Evolutionary conservation across 2,888 invertebrate species (phyloP).

Genomic region (Drosophila planitibia): DNA sequence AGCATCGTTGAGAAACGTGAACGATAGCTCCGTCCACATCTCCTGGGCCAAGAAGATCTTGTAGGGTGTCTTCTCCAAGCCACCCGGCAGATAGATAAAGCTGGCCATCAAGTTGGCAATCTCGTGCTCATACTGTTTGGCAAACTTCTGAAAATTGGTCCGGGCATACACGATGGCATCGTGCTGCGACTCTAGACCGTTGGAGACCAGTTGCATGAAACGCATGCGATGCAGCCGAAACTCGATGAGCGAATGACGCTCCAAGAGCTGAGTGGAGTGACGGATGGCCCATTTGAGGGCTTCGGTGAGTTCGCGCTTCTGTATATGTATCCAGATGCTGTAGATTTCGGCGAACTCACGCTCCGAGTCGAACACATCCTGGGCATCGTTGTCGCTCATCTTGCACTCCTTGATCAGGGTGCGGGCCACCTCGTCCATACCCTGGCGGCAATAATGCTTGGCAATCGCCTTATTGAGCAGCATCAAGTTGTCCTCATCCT

Average conservation of each 20-base stretch:
- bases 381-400: slow-evolving; percentile 82
- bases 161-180: slow-evolving; percentile 96
- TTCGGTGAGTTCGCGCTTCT: slow-evolving; percentile 92
- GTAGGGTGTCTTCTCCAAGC: slow-evolving; percentile 93
- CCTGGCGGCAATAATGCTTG: slow-evolving; percentile 97
- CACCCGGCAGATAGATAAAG: slow-evolving; percentile 91
- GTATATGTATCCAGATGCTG: slow-evolving; percentile 94
- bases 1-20: slow-evolving; percentile 96
- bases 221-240: slow-evolving; percentile 93
- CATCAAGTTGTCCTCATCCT: slow-evolving; percentile 88
- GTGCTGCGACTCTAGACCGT: slow-evolving; percentile 88
- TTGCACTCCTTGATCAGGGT: slow-evolving; percentile 87
- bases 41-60: slow-evolving; percentile 90
- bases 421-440: slow-evolving; percentile 96
- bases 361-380: slow-evolving; percentile 85
- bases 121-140: slow-evolving; percentile 91
- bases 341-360: slow-evolving; percentile 93
- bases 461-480: slow-evolving; percentile 95
- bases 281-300: slow-evolving; percentile 95
- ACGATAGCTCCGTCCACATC: slow-evolving; percentile 92
- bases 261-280: slow-evolving; percentile 90
- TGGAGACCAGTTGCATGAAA: slow-evolving; percentile 88
- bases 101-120: slow-evolving; percentile 95
- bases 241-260: slow-evolving; percentile 87
- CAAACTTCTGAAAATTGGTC: slow-evolving; percentile 92